Evolutionary conservation across 2,888 invertebrate genomes (phyloP).

Genomic region (Nemotelus nigrinus): DNA sequence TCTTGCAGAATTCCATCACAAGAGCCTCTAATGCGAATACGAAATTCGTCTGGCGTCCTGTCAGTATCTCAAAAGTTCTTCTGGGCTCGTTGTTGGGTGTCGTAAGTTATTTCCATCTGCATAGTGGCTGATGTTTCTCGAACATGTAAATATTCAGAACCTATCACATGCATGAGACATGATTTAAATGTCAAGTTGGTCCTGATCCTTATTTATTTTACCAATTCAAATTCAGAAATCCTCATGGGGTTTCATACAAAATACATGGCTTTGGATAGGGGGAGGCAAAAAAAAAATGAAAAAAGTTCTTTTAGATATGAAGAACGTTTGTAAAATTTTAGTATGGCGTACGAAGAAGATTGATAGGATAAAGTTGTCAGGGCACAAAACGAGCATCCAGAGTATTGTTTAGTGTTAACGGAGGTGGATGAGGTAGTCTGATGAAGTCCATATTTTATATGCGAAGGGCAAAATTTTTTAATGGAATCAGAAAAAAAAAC

Average conservation of each 20-base stretch:
- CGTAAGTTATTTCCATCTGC: not conserved
- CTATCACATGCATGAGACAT: constrained; percentile 29
- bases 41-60: constrained; percentile 24
- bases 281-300: too few species aligned
- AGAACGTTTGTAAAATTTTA: too few species aligned
- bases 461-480: too few species aligned
- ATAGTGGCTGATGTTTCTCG: not conserved
- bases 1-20: not conserved
- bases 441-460: too few species aligned
- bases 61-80: not conserved
- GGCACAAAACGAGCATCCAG: too few species aligned
- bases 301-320: too few species aligned
- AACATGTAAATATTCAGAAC: constrained; percentile 7
- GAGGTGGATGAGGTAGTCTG: too few species aligned
- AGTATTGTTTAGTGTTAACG: too few species aligned
- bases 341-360: too few species aligned
- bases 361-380: too few species aligned
- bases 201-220: constrained; percentile 23
- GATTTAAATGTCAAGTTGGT: constrained; percentile 33
- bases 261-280: too few species aligned
- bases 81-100: not conserved
- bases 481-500: too few species aligned
- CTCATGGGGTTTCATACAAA: not conserved
- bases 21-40: constrained; percentile 28
- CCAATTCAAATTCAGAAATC: constrained; percentile 9